Evolutionary conservation across 2,113 vertebrate genomes (phyloP).

Genomic region (Picathartes gymnocephalus): DNA sequence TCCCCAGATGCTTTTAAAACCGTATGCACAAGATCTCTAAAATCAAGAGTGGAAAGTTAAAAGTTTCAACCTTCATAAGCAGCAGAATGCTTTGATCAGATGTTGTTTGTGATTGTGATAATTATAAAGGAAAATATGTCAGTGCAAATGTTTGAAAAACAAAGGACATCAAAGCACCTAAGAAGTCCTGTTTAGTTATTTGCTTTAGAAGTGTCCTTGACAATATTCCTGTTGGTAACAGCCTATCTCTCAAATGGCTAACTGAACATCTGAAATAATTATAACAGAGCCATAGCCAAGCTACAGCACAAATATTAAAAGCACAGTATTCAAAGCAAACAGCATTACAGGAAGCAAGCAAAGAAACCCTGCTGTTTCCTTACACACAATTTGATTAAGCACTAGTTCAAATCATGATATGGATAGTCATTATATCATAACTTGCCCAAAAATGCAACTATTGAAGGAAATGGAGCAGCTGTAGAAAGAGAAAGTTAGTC

Average conservation of each 20-base stretch:
- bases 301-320: slow-evolving; percentile 1
- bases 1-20: not conserved
- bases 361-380: not conserved
- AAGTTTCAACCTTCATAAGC: slow-evolving; percentile 21
- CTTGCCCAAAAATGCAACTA: not conserved
- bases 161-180: slow-evolving; percentile 54
- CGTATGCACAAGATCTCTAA: not conserved
- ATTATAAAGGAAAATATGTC: slow-evolving; percentile 57
- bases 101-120: slow-evolving; percentile 36
- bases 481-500: not conserved
- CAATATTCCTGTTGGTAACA: slow-evolving; percentile 11
- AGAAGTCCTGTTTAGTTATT: slow-evolving; percentile 30
- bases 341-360: not conserved
- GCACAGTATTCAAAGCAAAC: slow-evolving; percentile 2
- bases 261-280: slow-evolving; percentile 34
- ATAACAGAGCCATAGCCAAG: not conserved
- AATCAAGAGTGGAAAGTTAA: not conserved
- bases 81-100: slow-evolving; percentile 36
- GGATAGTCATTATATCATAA: not conserved
- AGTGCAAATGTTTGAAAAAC: slow-evolving; percentile 48
- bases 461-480: not conserved
- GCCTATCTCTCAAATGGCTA: slow-evolving; percentile 17
- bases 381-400: not conserved
- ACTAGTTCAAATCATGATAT: not conserved
- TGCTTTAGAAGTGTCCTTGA: slow-evolving; percentile 23